phyloP scores from a whole-genome alignment of 2,888 invertebrate genomes.

The Hypomecis atomaria region DNA sequence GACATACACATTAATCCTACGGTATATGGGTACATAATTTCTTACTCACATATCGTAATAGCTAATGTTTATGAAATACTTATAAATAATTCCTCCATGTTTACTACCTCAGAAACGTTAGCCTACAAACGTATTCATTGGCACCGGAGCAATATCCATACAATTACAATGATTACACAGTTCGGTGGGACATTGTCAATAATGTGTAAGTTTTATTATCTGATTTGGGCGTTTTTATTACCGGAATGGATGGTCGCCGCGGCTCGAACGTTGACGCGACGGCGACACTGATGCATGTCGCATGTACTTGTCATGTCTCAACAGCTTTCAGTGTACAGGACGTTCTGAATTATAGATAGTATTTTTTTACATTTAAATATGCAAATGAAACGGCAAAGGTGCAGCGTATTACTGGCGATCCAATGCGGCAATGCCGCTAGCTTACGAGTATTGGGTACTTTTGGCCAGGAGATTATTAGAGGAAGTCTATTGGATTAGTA shows the following conservation, averaged over 20 bases:
- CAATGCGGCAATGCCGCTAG: too few species aligned
- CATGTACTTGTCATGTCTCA: slow-evolving; percentile 34
- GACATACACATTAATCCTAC: too few species aligned
- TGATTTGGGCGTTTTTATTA: slow-evolving; percentile 69
- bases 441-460: too few species aligned
- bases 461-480: too few species aligned
- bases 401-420: too few species aligned
- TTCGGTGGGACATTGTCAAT: slow-evolving; percentile 60
- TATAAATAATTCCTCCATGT: slow-evolving; percentile 1
- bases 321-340: slow-evolving; percentile 8
- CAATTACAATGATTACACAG: slow-evolving; percentile 45
- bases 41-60: too few species aligned
- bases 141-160: slow-evolving; percentile 39
- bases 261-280: slow-evolving; percentile 31
- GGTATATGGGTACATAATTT: too few species aligned
- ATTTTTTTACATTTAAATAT: too few species aligned
- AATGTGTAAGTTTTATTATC: slow-evolving; percentile 70
- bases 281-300: slow-evolving; percentile 52
- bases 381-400: too few species aligned
- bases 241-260: slow-evolving; percentile 50
- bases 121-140: slow-evolving; percentile 35
- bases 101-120: slow-evolving; percentile 13
- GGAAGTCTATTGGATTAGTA: too few species aligned
- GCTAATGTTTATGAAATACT: slow-evolving; percentile 6
- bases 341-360: not conserved